Evolutionary conservation across 1,140 invertebrate species (phyloP).

Genomic region (Vanessa tameamea): DNA sequence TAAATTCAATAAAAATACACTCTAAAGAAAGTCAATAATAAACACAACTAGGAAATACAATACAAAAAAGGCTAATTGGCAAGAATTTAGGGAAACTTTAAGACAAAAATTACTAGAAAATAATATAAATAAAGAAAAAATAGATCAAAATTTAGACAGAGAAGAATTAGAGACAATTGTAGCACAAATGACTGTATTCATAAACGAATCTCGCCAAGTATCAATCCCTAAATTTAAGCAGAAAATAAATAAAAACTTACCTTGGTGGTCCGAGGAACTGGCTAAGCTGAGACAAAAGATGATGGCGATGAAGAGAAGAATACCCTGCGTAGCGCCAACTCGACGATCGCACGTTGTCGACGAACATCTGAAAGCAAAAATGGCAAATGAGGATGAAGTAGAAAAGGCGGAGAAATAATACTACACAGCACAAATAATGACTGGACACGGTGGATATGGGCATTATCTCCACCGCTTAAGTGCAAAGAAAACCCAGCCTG

Average conservation of each 20-base stretch:
- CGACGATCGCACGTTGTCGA: background rate
- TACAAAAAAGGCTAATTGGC: constrained; percentile 20
- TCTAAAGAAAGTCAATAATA: background rate
- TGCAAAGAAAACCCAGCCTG: no score
- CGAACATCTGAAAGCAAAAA: constrained; percentile 18
- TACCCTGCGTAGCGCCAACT: constrained; percentile 11
- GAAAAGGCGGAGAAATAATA: no score
- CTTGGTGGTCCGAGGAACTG: constrained; percentile 15
- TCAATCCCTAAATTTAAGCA: constrained; percentile 5
- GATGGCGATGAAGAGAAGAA: constrained; percentile 6
- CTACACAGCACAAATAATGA: no score
- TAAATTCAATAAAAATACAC: background rate
- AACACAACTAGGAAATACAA: constrained; percentile 10
- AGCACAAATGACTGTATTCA: background rate
- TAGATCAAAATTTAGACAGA: background rate
- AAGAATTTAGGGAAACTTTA: background rate
- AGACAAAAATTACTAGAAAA: background rate
- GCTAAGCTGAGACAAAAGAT: background rate
- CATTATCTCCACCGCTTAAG: no score
- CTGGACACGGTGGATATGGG: no score
- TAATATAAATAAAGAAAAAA: background rate
- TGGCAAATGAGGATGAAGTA: no score
- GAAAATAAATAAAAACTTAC: constrained; percentile 6
- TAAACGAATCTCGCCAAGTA: background rate
- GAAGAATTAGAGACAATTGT: constrained; percentile 2